A percentile compares a stretch with the other conserved stretches of the same genome.
These are phyloP conservation scores for Pseudomugil tenellus DNA, from an alignment of 2,797 vertebrate genomes.

Conservation along the genomic window DNA sequence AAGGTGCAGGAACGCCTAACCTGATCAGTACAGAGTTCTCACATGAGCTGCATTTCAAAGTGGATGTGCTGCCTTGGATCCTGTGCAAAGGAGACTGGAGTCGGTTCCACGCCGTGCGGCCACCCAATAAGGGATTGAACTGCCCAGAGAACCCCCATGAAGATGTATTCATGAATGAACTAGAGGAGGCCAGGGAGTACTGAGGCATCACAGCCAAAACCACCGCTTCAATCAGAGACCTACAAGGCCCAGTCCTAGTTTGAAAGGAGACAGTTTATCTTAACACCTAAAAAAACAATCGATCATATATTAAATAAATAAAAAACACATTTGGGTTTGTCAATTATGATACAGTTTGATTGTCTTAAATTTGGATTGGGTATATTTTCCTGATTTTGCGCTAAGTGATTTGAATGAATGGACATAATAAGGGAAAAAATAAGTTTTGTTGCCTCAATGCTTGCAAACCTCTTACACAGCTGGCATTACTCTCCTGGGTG, in stretches of 20 bases:
- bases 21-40: conserved; percentile 94
- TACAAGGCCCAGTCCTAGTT: conserved; percentile 58
- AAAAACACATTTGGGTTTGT: conserved; percentile 29
- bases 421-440: conserved; percentile 35
- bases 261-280: conserved; percentile 45
- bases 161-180: conserved; percentile 90
- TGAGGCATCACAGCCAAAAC: conserved; percentile 74
- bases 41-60: conserved; percentile 93
- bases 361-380: conserved; percentile 64
- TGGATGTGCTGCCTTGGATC: conserved; percentile 94
- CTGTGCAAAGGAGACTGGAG: conserved; percentile 96
- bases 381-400: conserved; percentile 44
- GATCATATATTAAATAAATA: conserved; percentile 25
- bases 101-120: conserved; percentile 88
- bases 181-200: conserved; percentile 93
- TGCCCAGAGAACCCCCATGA: conserved; percentile 88
- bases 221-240: conserved; percentile 52
- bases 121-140: conserved; percentile 88
- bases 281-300: conserved; percentile 43
- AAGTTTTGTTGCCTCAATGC: conserved; percentile 40
- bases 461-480: conserved; percentile 62
- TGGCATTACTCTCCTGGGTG: conserved; percentile 56
- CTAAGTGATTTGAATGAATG: conserved; percentile 47
- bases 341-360: conserved; percentile 31
- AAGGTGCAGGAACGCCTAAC: conserved; percentile 89